These are phyloP conservation scores for Notodonta dromedarius DNA, from an alignment of 2,888 invertebrate genomes.

Conservation along the genomic window DNA sequence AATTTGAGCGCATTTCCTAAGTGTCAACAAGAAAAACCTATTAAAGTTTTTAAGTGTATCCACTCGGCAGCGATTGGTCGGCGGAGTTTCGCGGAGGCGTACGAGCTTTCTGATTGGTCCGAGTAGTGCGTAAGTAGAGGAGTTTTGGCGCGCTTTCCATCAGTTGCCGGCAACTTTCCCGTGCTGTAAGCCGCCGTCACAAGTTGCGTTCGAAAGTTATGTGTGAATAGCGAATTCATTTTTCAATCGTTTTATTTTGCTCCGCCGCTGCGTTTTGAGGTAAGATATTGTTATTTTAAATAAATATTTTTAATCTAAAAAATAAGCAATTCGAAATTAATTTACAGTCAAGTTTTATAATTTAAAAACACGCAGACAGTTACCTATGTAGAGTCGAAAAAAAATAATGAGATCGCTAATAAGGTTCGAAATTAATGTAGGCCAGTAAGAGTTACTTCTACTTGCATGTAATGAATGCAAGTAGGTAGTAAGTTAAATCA, in stretches of 20 bases:
- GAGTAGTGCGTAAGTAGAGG: constrained; percentile 64
- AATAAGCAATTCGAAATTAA: too few species aligned
- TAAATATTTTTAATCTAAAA: neutral
- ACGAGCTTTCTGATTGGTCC: constrained; percentile 62
- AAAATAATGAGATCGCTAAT: too few species aligned
- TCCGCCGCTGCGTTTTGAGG: constrained; percentile 38
- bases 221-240: constrained; percentile 47
- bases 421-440: too few species aligned
- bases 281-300: constrained; percentile 35
- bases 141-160: constrained; percentile 77
- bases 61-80: constrained; percentile 66
- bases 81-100: constrained; percentile 63
- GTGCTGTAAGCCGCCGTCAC: constrained; percentile 47
- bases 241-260: constrained; percentile 24
- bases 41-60: constrained; percentile 77
- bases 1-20: constrained; percentile 53
- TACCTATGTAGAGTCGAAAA: too few species aligned
- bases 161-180: constrained; percentile 71
- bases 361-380: too few species aligned
- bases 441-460: too few species aligned
- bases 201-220: constrained; percentile 60
- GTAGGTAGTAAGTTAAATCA: too few species aligned
- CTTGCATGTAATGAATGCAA: too few species aligned
- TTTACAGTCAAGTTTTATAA: too few species aligned
- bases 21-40: constrained; percentile 74